phyloP scores from a whole-genome alignment of 2,113 vertebrate species.

The Reinhardtius hippoglossoides region DNA sequence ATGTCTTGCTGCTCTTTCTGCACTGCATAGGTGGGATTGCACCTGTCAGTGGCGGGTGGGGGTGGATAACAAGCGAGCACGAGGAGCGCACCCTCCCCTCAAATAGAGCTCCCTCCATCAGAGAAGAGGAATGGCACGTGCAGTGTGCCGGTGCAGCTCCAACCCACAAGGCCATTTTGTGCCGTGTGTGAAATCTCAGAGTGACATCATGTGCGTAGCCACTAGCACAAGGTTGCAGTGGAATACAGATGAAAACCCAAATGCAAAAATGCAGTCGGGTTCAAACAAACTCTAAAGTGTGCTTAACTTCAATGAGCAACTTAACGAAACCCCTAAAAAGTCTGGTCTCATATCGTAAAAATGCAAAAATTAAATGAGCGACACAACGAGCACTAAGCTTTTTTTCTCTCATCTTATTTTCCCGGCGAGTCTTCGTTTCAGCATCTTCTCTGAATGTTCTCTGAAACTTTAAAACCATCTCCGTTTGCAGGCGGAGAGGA shows the following conservation, averaged over 20 bases:
- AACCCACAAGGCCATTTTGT: constrained; percentile 63
- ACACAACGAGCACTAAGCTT: neutral
- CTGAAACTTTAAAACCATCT: constrained; percentile 35
- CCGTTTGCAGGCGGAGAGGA: neutral
- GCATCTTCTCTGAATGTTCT: constrained; percentile 21
- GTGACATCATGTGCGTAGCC: constrained; percentile 63
- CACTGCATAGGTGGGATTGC: constrained; percentile 36
- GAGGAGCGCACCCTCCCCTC: constrained; percentile 16
- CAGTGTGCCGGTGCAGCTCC: constrained; percentile 38
- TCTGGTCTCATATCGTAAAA: neutral
- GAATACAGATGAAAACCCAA: constrained; percentile 19
- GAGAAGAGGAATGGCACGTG: constrained; percentile 64
- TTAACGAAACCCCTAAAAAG: neutral
- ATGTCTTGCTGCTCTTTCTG: constrained; percentile 4
- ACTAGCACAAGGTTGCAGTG: constrained; percentile 52
- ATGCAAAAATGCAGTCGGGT: neutral
- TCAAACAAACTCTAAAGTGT: neutral
- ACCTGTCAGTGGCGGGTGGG: constrained; percentile 30
- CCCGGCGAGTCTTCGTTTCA: constrained; percentile 7
- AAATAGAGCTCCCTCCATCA: constrained; percentile 55
- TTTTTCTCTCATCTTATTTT: constrained; percentile 9
- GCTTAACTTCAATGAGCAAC: neutral
- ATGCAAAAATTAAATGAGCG: neutral
- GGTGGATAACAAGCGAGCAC: constrained; percentile 55
- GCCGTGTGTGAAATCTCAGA: constrained; percentile 54